Percentiles rank a stretch among this genome's conserved stretches.
Conservation (phyloP, 2,888 invertebrate species). For the Machimus rusticus region DNA sequence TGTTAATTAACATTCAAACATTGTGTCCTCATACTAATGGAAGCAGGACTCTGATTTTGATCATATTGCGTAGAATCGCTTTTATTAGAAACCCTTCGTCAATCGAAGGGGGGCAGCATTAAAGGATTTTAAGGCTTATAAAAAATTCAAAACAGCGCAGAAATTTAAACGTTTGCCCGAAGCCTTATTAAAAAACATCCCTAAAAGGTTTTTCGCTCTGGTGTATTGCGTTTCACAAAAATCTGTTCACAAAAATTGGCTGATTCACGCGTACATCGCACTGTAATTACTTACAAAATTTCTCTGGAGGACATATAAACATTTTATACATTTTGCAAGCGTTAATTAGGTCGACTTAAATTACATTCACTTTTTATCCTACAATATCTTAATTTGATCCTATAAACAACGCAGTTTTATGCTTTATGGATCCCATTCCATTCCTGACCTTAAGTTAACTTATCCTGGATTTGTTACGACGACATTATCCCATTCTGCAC, state of each 20-base stretch:
- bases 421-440: background rate
- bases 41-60: background rate
- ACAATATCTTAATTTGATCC: background rate
- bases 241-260: background rate
- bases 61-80: background rate
- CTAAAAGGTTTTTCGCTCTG: background rate
- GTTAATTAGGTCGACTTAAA: background rate
- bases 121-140: background rate
- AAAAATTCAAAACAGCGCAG: background rate
- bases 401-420: background rate
- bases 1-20: background rate
- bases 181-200: background rate
- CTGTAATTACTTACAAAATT: background rate
- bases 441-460: background rate
- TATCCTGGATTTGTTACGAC: background rate
- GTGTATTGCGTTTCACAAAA: background rate
- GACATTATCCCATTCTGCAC: background rate
- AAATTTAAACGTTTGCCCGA: background rate
- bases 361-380: background rate
- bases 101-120: background rate
- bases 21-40: background rate
- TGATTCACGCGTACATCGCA: background rate
- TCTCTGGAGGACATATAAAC: background rate
- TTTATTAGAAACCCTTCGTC: background rate
- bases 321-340: background rate